phyloP scores from a whole-genome alignment of 2,113 vertebrate genomes.

The Silurus meridionalis region DNA sequence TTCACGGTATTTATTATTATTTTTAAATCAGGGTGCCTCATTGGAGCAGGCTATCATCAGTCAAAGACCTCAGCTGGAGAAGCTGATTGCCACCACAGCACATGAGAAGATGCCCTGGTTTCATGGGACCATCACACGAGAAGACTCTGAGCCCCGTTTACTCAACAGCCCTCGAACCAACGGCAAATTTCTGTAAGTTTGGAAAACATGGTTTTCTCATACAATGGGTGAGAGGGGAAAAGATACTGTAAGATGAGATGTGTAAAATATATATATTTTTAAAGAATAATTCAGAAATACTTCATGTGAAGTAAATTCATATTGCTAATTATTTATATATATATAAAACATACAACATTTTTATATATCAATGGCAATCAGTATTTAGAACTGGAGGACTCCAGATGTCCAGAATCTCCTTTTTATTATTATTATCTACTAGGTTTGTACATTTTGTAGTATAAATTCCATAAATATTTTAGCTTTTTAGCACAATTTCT shows the following conservation, averaged over 20 bases:
- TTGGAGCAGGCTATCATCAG: conserved; percentile 97
- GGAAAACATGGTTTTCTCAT: background rate
- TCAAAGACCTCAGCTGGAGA: conserved; percentile 94
- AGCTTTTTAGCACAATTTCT: too few relatives aligned
- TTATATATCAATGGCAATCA: too few relatives aligned
- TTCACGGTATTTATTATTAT: background rate
- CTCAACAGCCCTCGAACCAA: conserved; percentile 76
- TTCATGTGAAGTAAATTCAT: background rate
- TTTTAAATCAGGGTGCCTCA: conserved; percentile 78
- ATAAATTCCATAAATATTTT: too few relatives aligned
- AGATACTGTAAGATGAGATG: background rate
- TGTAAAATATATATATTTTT: background rate
- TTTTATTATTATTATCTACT: too few relatives aligned
- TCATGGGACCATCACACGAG: conserved; percentile 84
- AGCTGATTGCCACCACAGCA: conserved; percentile 91
- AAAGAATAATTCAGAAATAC: background rate
- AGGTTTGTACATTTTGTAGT: too few relatives aligned
- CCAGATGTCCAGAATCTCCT: too few relatives aligned
- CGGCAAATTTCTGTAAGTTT: conserved; percentile 90
- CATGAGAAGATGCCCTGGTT: conserved; percentile 98
- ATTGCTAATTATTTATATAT: background rate
- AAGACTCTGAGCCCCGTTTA: conserved; percentile 82
- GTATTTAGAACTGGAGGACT: too few relatives aligned
- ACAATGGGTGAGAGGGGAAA: background rate
- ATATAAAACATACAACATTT: too few relatives aligned